Conservation (phyloP, 1,140 invertebrate species). For the Oryzaephilus surinamensis region DNA sequence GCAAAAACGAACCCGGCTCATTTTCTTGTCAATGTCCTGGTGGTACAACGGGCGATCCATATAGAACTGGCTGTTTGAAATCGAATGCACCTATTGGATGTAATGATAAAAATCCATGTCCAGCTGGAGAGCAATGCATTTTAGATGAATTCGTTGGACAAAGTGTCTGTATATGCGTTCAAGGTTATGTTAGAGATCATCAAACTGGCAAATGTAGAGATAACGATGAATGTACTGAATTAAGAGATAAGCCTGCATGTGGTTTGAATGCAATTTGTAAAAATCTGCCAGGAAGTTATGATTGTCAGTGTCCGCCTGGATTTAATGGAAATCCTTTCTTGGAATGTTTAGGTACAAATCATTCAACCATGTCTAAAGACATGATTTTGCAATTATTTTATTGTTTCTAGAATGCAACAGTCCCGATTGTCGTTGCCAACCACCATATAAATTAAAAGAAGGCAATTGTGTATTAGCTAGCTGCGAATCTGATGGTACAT, state of each 20-base stretch:
- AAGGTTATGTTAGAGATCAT: slow-evolving; percentile 66
- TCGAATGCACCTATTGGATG: slow-evolving; percentile 53
- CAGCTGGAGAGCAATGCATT: slow-evolving; percentile 73
- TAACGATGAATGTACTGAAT: slow-evolving; percentile 75
- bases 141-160: slow-evolving; percentile 57
- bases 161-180: slow-evolving; percentile 77
- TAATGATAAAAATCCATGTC: slow-evolving; percentile 63
- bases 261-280: slow-evolving; percentile 82
- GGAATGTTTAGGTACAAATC: slow-evolving; percentile 66
- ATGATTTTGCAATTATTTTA: slow-evolving; percentile 5
- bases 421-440: slow-evolving; percentile 73
- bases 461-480: slow-evolving; percentile 73
- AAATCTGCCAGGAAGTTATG: slow-evolving; percentile 88
- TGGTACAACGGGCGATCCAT: slow-evolving; percentile 58
- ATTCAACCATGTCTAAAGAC: not conserved
- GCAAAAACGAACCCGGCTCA: slow-evolving; percentile 75
- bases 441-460: slow-evolving; percentile 72
- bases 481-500: slow-evolving; percentile 65
- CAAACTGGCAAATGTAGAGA: slow-evolving; percentile 69
- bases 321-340: slow-evolving; percentile 83
- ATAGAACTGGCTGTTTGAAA: slow-evolving; percentile 57
- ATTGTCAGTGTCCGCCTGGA: slow-evolving; percentile 78
- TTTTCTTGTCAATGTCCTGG: slow-evolving; percentile 82
- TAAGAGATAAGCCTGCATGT: slow-evolving; percentile 61
- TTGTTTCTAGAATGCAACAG: slow-evolving; percentile 57